Conservation (phyloP, 2,797 vertebrate species). For the Alauda arvensis region DNA sequence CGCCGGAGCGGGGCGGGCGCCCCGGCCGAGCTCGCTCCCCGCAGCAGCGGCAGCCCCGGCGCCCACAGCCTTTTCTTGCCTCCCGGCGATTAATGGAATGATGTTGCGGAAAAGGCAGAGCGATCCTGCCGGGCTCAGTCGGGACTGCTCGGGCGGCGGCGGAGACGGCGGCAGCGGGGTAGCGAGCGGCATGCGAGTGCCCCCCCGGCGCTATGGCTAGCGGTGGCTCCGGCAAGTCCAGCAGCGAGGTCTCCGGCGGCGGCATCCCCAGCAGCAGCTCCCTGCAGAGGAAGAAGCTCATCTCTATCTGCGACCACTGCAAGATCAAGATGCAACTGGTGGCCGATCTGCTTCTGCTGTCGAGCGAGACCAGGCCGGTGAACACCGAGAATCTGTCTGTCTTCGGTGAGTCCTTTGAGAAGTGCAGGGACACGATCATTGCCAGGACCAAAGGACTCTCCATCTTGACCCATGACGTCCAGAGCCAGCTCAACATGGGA, state of each 20-base stretch:
- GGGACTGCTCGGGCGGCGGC: constrained; percentile 77
- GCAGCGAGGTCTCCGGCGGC: constrained; percentile 77
- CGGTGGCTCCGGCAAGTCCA: constrained; percentile 89
- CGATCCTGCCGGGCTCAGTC: constrained; percentile 76
- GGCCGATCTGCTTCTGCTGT: constrained; percentile 94
- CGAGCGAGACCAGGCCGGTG: constrained; percentile 93
- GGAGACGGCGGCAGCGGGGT: constrained; percentile 69
- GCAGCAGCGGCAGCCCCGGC: constrained; percentile 46
- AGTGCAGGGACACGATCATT: constrained; percentile 95
- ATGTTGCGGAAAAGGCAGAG: constrained; percentile 82
- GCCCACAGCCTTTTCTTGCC: constrained; percentile 58
- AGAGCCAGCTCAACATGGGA: constrained; percentile 98
- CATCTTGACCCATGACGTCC: constrained; percentile 95
- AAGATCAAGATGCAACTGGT: constrained; percentile 98
- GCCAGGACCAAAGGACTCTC: constrained; percentile 96
- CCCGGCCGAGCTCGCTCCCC: constrained; percentile 25
- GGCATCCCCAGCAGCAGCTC: constrained; percentile 74
- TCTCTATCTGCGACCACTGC: constrained; percentile 88
- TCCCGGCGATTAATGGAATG: constrained; percentile 78
- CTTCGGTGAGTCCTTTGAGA: constrained; percentile 90
- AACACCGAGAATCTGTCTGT: constrained; percentile 82
- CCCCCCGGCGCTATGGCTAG: constrained; percentile 89
- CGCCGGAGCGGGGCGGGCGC: constrained; percentile 27
- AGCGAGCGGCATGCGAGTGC: constrained; percentile 79
- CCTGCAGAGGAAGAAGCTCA: constrained; percentile 89